Conservation (phyloP, 2,888 invertebrate genomes). For the Tinea trinotella region DNA sequence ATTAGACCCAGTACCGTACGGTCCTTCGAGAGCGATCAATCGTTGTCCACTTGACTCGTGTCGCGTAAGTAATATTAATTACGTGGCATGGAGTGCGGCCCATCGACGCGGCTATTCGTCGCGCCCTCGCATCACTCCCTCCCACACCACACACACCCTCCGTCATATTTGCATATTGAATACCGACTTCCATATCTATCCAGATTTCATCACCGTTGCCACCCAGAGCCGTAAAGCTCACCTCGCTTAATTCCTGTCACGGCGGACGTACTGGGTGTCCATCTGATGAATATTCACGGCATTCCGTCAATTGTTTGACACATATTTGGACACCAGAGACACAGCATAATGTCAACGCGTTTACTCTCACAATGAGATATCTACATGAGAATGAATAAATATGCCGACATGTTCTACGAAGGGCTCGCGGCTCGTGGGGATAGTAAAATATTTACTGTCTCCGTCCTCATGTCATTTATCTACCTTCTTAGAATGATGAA, state of each 20-base stretch:
- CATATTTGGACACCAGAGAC: slow-evolving; percentile 59
- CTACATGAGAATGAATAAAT: slow-evolving; percentile 62
- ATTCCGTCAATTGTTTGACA: slow-evolving; percentile 66
- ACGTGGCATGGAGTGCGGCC: slow-evolving; percentile 50
- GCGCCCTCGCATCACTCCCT: slow-evolving; percentile 38
- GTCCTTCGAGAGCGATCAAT: slow-evolving; percentile 54
- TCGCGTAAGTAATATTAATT: slow-evolving; percentile 64
- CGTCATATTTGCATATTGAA: slow-evolving; percentile 60
- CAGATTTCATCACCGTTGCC: background rate
- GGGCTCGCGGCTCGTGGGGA: slow-evolving; percentile 33
- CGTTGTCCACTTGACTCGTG: slow-evolving; percentile 51
- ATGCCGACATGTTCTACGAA: slow-evolving; percentile 46
- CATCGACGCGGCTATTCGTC: slow-evolving; percentile 60
- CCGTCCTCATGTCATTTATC: slow-evolving; percentile 66
- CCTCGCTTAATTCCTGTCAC: slow-evolving; percentile 66
- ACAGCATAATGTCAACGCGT: slow-evolving; percentile 30
- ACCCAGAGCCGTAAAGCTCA: slow-evolving; percentile 45
- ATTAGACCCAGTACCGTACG: slow-evolving; percentile 35
- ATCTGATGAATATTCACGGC: slow-evolving; percentile 68
- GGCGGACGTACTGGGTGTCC: slow-evolving; percentile 66
- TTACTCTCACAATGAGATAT: slow-evolving; percentile 30
- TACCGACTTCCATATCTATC: slow-evolving; percentile 36
- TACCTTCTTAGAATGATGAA: slow-evolving; percentile 70
- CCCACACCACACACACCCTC: slow-evolving; percentile 53
- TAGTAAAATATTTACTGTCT: slow-evolving; percentile 67